A percentile compares a stretch with the other conserved stretches of the same genome.
phyloP scores from a whole-genome alignment of 37 sponge, comb jelly and placozoan genomes.

The Eunapius fragilis region DNA sequence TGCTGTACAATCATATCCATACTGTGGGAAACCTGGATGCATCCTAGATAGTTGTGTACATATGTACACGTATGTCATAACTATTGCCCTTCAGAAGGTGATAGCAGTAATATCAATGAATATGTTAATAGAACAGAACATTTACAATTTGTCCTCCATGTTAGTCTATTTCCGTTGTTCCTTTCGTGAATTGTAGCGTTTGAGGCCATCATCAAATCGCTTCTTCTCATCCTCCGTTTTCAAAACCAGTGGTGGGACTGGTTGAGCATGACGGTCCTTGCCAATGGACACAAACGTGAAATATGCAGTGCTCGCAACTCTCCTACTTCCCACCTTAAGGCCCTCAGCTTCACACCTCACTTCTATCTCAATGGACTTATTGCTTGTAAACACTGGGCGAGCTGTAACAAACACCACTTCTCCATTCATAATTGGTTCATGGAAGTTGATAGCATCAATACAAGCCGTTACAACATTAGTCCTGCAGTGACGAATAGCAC shows the following conservation, averaged over 20 bases:
- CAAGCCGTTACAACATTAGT: conserved; percentile 77
- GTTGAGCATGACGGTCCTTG: conserved; percentile 11
- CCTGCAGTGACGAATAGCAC: conserved; percentile 71
- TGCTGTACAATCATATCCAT: no score
- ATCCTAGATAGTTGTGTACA: no score
- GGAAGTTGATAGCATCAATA: conserved; percentile 88
- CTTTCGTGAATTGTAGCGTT: conserved; percentile 58
- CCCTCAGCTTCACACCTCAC: conserved; percentile 67
- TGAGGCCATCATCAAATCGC: conserved; percentile 57
- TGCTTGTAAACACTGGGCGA: conserved; percentile 59
- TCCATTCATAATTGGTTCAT: conserved; percentile 66
- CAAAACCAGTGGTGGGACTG: conserved; percentile 62
- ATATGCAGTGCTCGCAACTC: conserved; percentile 75
- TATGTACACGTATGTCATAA: no score
- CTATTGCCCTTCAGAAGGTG: no score
- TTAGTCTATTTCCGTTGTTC: conserved; percentile 33
- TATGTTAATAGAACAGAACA: no score
- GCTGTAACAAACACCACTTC: conserved; percentile 80
- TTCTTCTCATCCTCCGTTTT: conserved; percentile 50
- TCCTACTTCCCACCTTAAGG: conserved; percentile 13
- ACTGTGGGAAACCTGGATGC: no score
- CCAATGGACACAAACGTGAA: conserved; percentile 89
- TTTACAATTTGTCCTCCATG: no score
- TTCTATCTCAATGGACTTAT: conserved; percentile 76
- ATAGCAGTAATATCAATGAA: no score